Evolutionary conservation across 2,113 vertebrate species (phyloP).

Genomic region (Pelecanoides urinatrix): DNA sequence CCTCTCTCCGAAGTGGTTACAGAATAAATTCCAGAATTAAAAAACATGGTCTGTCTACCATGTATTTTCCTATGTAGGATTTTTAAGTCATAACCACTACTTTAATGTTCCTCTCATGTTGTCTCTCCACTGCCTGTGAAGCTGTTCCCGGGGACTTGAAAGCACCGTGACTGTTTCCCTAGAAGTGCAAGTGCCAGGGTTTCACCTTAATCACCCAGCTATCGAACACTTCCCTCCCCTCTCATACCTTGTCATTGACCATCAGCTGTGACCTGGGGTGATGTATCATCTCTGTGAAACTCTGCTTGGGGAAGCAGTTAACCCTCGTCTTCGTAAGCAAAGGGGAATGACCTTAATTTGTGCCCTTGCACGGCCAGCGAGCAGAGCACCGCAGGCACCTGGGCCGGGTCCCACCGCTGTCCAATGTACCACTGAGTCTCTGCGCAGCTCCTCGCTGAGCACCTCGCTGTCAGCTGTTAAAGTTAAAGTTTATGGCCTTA

Average conservation of each 20-base stretch:
- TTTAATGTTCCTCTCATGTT: not conserved
- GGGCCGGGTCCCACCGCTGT: fast-evolving
- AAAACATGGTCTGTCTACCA: not conserved
- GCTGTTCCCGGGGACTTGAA: not conserved
- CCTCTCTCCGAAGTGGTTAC: not conserved
- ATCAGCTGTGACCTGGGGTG: not conserved
- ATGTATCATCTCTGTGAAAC: not conserved
- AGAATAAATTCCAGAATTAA: not conserved
- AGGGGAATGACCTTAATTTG: not conserved
- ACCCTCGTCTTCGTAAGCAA: not conserved
- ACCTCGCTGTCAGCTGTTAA: fast-evolving
- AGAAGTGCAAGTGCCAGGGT: not conserved
- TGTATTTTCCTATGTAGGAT: not conserved
- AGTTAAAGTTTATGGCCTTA: too few species aligned
- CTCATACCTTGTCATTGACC: not conserved
- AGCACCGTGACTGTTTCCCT: not conserved
- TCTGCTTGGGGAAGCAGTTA: not conserved
- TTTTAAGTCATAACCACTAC: not conserved
- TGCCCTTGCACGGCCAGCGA: fast-evolving
- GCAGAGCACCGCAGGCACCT: not conserved
- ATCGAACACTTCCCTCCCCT: not conserved
- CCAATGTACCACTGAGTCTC: fast-evolving
- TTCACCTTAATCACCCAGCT: not conserved
- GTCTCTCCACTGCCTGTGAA: not conserved
- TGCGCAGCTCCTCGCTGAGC: fast-evolving